Percentiles rank a stretch among this genome's conserved stretches.
Conservation (phyloP, 2,888 invertebrate genomes). For the Horisme vitalbata region DNA sequence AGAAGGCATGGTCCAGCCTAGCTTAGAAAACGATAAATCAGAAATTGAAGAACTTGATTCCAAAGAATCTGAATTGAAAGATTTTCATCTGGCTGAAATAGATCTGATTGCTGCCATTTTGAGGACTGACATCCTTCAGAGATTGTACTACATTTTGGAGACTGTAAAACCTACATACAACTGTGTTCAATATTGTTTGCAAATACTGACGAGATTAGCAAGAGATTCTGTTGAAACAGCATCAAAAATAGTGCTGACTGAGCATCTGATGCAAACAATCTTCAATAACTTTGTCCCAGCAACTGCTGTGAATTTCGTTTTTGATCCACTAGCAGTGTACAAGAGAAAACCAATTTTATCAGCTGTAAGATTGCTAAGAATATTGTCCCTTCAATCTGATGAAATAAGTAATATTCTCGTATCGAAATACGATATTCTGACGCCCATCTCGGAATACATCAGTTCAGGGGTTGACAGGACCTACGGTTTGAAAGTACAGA, state of each 20-base stretch:
- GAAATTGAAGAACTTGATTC: constrained; percentile 82
- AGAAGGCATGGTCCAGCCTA: constrained; percentile 85
- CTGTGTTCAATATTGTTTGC: constrained; percentile 88
- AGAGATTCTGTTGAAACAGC: constrained; percentile 89
- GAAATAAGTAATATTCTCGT: constrained; percentile 79
- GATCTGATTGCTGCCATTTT: constrained; percentile 89
- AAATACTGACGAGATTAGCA: constrained; percentile 90
- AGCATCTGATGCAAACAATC: constrained; percentile 85
- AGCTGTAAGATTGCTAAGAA: constrained; percentile 88
- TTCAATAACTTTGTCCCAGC: constrained; percentile 83
- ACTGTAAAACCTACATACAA: constrained; percentile 87
- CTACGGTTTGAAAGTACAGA: constrained; percentile 83
- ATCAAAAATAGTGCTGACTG: constrained; percentile 83
- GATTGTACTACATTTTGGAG: constrained; percentile 89
- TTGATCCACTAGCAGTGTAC: constrained; percentile 76
- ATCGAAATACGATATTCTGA: constrained; percentile 78
- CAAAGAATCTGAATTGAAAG: constrained; percentile 86
- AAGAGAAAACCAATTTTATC: constrained; percentile 85
- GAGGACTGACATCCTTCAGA: constrained; percentile 89
- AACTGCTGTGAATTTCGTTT: constrained; percentile 59
- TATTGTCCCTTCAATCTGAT: constrained; percentile 85
- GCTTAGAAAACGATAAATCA: constrained; percentile 73
- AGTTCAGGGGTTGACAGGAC: constrained; percentile 76
- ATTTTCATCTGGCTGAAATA: constrained; percentile 92
- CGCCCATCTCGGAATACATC: constrained; percentile 80